A percentile compares a stretch with the other conserved stretches of the same genome.
Evolutionary conservation across 1,140 invertebrate species (phyloP).

Genomic region (Eubasilissa regina): DNA sequence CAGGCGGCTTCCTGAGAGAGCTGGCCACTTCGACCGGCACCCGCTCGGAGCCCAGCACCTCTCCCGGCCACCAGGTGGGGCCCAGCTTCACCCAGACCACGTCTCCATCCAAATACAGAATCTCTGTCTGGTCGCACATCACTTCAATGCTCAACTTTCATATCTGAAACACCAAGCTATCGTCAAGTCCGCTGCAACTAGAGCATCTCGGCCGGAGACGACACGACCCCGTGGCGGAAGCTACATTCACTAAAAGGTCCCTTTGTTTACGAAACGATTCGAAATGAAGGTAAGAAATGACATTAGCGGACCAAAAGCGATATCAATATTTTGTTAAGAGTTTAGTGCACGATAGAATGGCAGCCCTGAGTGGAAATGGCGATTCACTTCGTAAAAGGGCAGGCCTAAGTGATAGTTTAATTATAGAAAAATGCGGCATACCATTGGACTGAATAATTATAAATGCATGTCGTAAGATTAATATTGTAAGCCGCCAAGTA

Average conservation of each 20-base stretch:
- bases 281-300: conserved; percentile 11
- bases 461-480: background rate
- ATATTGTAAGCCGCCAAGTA: background rate
- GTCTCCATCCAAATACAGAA: conserved; percentile 80
- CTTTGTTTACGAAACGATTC: conserved; percentile 5
- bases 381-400: conserved; percentile 36
- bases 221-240: conserved; percentile 17
- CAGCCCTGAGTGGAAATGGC: conserved; percentile 41
- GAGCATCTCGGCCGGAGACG: background rate
- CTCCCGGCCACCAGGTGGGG: conserved; percentile 85
- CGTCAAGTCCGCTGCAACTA: background rate
- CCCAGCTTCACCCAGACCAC: conserved; percentile 88
- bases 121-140: conserved; percentile 74
- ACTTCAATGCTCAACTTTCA: conserved; percentile 62
- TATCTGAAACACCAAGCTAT: conserved; percentile 48
- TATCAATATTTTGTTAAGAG: conserved; percentile 39
- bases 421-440: conserved; percentile 4
- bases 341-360: conserved; percentile 36
- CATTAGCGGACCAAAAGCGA: background rate
- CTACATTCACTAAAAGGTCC: background rate
- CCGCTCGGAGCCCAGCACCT: conserved; percentile 77
- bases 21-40: conserved; percentile 77
- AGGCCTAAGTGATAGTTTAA: conserved; percentile 9
- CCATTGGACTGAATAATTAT: background rate
- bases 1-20: conserved; percentile 78